Base-by-base conservation (phyloP, 2,113 vertebrate genomes). In the Phaethornis superciliosus region DNA sequence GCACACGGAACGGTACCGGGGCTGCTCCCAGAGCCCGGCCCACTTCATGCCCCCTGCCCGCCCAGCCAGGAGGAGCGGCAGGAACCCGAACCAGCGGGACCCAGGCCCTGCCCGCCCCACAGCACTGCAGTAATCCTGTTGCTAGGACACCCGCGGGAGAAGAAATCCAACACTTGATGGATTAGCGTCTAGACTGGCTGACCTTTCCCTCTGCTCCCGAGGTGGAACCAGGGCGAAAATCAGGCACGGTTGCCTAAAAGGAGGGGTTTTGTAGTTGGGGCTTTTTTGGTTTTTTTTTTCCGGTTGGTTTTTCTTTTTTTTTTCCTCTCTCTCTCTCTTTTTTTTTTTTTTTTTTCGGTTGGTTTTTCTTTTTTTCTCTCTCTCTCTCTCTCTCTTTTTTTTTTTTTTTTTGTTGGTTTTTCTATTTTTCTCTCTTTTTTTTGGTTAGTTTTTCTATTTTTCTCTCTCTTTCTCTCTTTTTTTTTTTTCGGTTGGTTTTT, bases 131-230 rank as follows among this genome's bases (percentile, higher is more conserved):
- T 85, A 91, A 95, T 94, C 85, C 33, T n/a, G 96, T 96, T 97
- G 96, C 97, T 55, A 81, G 90, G 96, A 94, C 83, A 97, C 92
- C 19, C 26, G 1, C 11, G 1, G n/a, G 67, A 4, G 27, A 28
- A 88, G 95, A 93, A 92, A 97, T 46, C 64, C 75, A 58, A 55
- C 51, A 47, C 56, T 72, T 15, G 72, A 64, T 2, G 59, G 95
- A 94, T 97, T 96, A 89, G 89, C 5, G 90, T 97, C 97, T 96
- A 95, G 96, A 95, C 94, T 23, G 86, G n/a, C 10, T 54, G 92
- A 96, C 96, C 97, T 97, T 97, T 92, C 93, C 93, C 96, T 88
- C 19, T 2, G 7, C 84, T 10, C 44, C n/a, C 9, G 33, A 90
- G 94, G 67, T 76, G 81, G 85, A 84, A 89, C 16, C 5, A 13